Base-by-base conservation (phyloP, 2,888 invertebrate species). In the Zootermopsis nevadensis region DNA sequence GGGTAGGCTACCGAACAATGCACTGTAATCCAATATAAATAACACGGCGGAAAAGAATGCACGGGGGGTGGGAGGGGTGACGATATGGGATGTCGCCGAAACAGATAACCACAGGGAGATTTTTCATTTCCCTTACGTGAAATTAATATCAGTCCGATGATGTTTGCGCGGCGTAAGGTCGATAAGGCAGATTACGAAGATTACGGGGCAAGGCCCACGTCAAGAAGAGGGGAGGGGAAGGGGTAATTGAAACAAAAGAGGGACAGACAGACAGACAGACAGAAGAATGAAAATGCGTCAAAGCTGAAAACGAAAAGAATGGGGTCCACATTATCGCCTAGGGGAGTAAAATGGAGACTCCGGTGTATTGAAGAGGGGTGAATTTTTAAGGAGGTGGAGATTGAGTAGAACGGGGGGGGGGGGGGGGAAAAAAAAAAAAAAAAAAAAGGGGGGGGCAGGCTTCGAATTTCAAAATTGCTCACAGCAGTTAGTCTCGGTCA, bases 91-190 rank as follows among this genome's bases (percentile, higher is more conserved):
- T 12, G 79, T 77, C 77, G 55, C 33, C 53, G 24, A 53, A 55
- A 77, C 30, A 35, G 79, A 66, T 74, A 74, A 74, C 74, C 38
- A 35, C 74, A 19, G 79, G 53, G 79, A 66, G 27, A 79, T 79
- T 79, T 79, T 79, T 79, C 79, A 79, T 79, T 79, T 79, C 79
- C 79, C 79, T 79, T 66, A 79, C 66, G 60, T 66, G 79, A 79
- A 79, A 79, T 79, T 79, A 79, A 79, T 79, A 79, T 79, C 60
- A 79, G 79, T 79, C 79, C 60, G 79, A 55, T n/a, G n/a, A n/a
- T 60, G 60, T 74, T 79, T 66, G 60, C 79, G 60, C 30, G 42
- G 30, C 24, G 30, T 35, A 35, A 33, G 66, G 66, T 79, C 79
- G 79, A 79, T 79, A 79, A 79, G 33, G 66, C 79, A 79, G 66